phyloP scores from a whole-genome alignment of 2,888 invertebrate species.

The Papilio demoleus region DNA sequence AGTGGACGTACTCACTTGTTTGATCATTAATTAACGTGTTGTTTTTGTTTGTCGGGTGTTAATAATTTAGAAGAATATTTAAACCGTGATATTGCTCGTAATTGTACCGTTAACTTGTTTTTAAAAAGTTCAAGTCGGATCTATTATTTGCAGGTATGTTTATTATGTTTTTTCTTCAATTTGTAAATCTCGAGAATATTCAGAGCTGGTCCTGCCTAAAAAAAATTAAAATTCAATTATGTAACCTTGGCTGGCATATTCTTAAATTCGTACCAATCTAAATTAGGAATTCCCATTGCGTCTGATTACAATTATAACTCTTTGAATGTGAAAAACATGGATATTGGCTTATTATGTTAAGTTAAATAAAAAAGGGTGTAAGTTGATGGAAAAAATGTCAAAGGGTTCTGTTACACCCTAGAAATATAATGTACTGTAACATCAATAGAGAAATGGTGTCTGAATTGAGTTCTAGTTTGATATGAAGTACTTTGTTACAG shows the following conservation, averaged over 20 bases:
- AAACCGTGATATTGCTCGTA: not conserved
- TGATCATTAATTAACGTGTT: not conserved
- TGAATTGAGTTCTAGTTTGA: too few species aligned
- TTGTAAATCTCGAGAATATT: not conserved
- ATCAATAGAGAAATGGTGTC: too few species aligned
- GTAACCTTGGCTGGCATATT: not conserved
- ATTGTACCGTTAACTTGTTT: not conserved
- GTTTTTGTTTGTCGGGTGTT: not conserved
- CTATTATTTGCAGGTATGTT: constrained; percentile 3
- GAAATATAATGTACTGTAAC: too few species aligned
- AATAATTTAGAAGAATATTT: not conserved
- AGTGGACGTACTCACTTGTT: not conserved
- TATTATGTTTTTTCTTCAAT: not conserved
- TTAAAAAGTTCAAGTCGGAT: not conserved
- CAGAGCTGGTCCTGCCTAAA: not conserved
- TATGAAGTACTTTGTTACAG: too few species aligned
- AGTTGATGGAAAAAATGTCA: too few species aligned
- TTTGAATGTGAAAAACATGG: too few species aligned
- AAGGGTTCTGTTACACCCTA: too few species aligned
- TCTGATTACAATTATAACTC: not conserved
- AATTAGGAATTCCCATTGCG: constrained; percentile 4
- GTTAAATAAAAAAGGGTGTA: too few species aligned
- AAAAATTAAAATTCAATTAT: not conserved
- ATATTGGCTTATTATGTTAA: too few species aligned
- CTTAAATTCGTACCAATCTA: not conserved